A percentile compares a stretch with the other conserved stretches of the same genome.
Conservation (phyloP, 2,888 invertebrate species). For the Erannis defoliaria region DNA sequence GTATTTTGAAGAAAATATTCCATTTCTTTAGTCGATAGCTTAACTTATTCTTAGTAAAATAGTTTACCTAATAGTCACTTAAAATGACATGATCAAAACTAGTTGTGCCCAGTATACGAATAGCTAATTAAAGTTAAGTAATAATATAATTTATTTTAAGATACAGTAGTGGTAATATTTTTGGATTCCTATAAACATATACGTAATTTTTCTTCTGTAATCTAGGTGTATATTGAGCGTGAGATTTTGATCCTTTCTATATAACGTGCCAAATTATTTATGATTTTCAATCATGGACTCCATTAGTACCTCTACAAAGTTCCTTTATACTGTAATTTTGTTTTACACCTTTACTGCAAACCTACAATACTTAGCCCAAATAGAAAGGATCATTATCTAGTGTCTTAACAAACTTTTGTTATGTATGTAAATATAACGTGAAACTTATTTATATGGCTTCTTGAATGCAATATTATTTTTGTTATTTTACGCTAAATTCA, state of each 20-base stretch:
- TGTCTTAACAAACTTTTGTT: slow-evolving; percentile 66
- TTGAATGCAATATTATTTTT: slow-evolving; percentile 50
- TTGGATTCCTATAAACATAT: slow-evolving; percentile 86
- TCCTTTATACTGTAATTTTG: slow-evolving; percentile 61
- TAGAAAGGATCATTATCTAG: slow-evolving; percentile 76
- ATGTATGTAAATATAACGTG: slow-evolving; percentile 76
- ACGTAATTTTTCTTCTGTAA: slow-evolving; percentile 80
- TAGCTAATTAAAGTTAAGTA: slow-evolving; percentile 80
- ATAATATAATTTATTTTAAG: slow-evolving; percentile 85
- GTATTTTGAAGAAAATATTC: slow-evolving; percentile 79
- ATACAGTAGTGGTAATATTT: slow-evolving; percentile 85
- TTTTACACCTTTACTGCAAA: slow-evolving; percentile 55
- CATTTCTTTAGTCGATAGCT: slow-evolving; percentile 84
- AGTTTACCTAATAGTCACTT: slow-evolving; percentile 83
- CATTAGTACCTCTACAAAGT: slow-evolving; percentile 68
- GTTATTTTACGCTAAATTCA: slow-evolving; percentile 49
- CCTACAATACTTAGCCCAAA: slow-evolving; percentile 46
- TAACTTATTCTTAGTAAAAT: slow-evolving; percentile 84
- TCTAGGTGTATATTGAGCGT: slow-evolving; percentile 49
- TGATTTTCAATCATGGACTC: slow-evolving; percentile 61
- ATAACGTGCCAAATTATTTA: slow-evolving; percentile 80
- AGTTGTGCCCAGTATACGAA: slow-evolving; percentile 87
- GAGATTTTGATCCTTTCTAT: slow-evolving; percentile 70
- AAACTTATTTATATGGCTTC: slow-evolving; percentile 66
- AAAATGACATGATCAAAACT: slow-evolving; percentile 85